Evolutionary conservation across 2,113 vertebrate genomes (phyloP).

Genomic region (Cairina moschata): DNA sequence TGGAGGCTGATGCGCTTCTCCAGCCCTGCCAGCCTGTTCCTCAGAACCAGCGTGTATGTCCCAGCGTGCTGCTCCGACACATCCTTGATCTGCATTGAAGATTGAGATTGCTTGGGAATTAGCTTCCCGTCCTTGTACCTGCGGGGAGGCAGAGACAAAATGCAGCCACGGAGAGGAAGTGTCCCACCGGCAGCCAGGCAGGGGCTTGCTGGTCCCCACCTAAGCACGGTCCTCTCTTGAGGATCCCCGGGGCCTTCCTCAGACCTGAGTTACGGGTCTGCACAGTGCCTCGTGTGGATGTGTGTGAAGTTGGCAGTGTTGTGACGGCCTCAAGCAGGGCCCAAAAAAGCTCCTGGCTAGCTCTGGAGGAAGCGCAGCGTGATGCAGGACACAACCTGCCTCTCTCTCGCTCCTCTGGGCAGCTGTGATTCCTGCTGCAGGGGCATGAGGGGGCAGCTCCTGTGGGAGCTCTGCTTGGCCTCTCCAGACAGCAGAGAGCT

Average conservation of each 20-base stretch:
- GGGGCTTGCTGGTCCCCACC: neutral
- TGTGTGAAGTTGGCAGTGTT: neutral
- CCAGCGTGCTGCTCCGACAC: constrained; percentile 88
- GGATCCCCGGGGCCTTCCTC: neutral
- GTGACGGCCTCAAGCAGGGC: neutral
- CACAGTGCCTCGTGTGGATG: neutral
- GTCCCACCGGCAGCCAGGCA: constrained; percentile 23
- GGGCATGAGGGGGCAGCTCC: neutral
- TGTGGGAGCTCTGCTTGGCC: neutral
- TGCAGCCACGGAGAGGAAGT: constrained; percentile 47
- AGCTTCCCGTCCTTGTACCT: constrained; percentile 93
- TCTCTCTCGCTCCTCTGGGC: neutral
- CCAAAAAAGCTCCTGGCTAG: neutral
- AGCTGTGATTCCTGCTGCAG: neutral
- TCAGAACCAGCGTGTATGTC: constrained; percentile 84
- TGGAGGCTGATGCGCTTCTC: constrained; percentile 86
- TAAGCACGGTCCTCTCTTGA: neutral
- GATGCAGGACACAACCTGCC: neutral
- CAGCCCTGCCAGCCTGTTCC: constrained; percentile 82
- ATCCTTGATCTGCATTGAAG: constrained; percentile 91
- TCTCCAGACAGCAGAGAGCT: neutral
- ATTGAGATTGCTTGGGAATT: constrained; percentile 85
- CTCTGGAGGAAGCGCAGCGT: neutral
- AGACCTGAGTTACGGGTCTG: rapidly evolving
- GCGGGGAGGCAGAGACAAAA: constrained; percentile 51